Percentiles rank a stretch among this genome's conserved stretches.
Conservation (phyloP, 1,140 invertebrate species). For the Prorops nasuta region DNA sequence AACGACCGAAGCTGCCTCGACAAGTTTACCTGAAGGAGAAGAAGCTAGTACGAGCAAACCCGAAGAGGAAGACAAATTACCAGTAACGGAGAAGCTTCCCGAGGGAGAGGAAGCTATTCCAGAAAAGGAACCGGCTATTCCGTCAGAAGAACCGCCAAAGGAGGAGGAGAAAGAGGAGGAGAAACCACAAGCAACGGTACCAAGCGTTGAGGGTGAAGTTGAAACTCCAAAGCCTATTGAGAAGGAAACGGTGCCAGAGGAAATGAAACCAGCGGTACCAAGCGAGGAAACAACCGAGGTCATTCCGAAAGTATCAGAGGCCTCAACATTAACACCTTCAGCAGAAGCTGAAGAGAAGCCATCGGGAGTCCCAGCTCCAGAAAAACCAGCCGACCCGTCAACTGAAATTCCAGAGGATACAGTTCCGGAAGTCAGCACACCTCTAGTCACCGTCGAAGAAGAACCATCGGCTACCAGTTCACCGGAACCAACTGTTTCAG, state of each 20-base stretch:
- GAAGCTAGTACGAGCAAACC: too few relatives aligned
- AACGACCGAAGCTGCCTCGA: slow-evolving; percentile 6
- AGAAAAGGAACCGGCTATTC: background rate
- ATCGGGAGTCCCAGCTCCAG: background rate
- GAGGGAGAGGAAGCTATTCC: background rate
- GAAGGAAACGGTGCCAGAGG: too few relatives aligned
- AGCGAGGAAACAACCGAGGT: slow-evolving; percentile 2
- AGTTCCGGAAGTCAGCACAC: too few relatives aligned
- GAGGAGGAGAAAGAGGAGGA: slow-evolving; percentile 1
- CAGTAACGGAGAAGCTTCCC: slow-evolving; percentile 5
- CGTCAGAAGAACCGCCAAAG: background rate
- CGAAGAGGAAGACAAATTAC: background rate
- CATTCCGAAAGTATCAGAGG: too few relatives aligned
- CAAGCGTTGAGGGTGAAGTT: too few relatives aligned
- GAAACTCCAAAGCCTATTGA: too few relatives aligned
- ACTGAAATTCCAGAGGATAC: slow-evolving; percentile 6
- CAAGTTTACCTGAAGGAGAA: too few relatives aligned
- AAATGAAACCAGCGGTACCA: background rate
- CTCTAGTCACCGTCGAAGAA: too few relatives aligned
- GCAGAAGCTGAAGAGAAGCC: slow-evolving; percentile 1
- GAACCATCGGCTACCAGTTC: too few relatives aligned
- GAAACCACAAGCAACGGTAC: too few relatives aligned
- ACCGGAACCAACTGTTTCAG: too few relatives aligned
- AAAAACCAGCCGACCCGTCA: slow-evolving; percentile 12
- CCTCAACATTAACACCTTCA: background rate